A percentile compares a stretch with the other conserved stretches of the same genome.
phyloP scores from a whole-genome alignment of 1,140 invertebrate species.

The Panonychus citri region DNA sequence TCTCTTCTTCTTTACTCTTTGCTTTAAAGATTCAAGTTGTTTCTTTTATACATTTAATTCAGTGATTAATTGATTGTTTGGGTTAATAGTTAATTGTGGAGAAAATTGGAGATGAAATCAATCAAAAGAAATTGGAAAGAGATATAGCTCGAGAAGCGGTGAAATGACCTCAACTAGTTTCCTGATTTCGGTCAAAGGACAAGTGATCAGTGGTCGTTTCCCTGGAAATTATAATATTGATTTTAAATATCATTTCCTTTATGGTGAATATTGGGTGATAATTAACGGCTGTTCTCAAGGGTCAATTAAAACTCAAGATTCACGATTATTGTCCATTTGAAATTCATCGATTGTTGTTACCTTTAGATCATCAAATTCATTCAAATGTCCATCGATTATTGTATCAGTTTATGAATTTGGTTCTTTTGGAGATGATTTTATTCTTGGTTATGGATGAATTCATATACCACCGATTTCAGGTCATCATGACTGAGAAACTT shows the following conservation, averaged over 20 bases:
- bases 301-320: slow-evolving; percentile 35
- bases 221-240: slow-evolving; percentile 34
- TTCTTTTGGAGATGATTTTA: slow-evolving; percentile 48
- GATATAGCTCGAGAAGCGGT: not conserved
- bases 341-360: slow-evolving; percentile 53
- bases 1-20: too few relatives aligned
- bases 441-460: slow-evolving; percentile 45
- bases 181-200: not conserved
- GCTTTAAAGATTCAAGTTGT: too few relatives aligned
- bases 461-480: slow-evolving; percentile 43
- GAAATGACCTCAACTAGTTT: not conserved
- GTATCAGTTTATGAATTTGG: slow-evolving; percentile 48
- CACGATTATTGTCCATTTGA: slow-evolving; percentile 33
- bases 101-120: not conserved
- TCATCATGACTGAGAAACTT: slow-evolving; percentile 27
- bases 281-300: slow-evolving; percentile 43
- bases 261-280: slow-evolving; percentile 45
- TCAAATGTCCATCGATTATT: slow-evolving; percentile 53
- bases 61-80: too few relatives aligned
- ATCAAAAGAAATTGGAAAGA: not conserved
- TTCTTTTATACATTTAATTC: too few relatives aligned
- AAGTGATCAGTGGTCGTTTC: not conserved
- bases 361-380: slow-evolving; percentile 49
- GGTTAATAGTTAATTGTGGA: too few relatives aligned
- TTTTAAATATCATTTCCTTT: slow-evolving; percentile 42